A percentile compares a stretch with the other conserved stretches of the same genome.
These are phyloP conservation scores for Papilio aristodemus DNA, from an alignment of 1,140 invertebrate species.

Conservation along the genomic window DNA sequence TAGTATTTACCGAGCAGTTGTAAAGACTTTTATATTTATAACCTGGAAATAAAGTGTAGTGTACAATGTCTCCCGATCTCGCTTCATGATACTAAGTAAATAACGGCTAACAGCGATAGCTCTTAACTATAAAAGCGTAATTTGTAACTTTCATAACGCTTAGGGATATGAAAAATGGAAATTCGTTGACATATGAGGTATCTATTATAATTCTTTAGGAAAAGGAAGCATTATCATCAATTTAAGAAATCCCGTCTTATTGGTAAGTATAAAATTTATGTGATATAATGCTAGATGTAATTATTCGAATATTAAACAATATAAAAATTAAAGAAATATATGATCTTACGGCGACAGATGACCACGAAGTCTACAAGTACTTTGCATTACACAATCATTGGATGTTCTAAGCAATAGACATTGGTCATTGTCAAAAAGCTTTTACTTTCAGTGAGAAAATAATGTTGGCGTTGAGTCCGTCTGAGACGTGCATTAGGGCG, in stretches of 20 bases:
- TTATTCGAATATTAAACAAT: no score
- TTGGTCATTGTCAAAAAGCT: conserved; percentile 27
- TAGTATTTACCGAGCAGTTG: conserved; percentile 18
- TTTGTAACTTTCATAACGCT: not conserved
- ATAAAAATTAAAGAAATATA: no score
- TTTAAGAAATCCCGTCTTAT: no score
- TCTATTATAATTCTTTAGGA: no score
- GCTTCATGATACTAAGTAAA: conserved; percentile 14
- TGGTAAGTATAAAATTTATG: no score
- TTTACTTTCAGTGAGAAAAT: conserved; percentile 20
- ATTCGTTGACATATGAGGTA: not conserved
- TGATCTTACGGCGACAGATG: no score
- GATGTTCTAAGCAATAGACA: conserved; percentile 2
- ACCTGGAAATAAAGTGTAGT: conserved; percentile 16
- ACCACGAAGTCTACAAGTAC: no score
- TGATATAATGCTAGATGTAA: no score
- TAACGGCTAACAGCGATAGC: conserved; percentile 5
- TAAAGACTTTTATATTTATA: conserved; percentile 23
- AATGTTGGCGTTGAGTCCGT: not conserved
- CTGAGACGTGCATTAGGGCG: conserved; percentile 9
- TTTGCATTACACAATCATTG: not conserved
- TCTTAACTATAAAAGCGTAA: conserved; percentile 6
- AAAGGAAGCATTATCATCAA: no score
- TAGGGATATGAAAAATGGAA: not conserved
- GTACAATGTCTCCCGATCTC: conserved; percentile 5